phyloP scores from a whole-genome alignment of 2,797 vertebrate genomes.

The Sparus aurata region DNA sequence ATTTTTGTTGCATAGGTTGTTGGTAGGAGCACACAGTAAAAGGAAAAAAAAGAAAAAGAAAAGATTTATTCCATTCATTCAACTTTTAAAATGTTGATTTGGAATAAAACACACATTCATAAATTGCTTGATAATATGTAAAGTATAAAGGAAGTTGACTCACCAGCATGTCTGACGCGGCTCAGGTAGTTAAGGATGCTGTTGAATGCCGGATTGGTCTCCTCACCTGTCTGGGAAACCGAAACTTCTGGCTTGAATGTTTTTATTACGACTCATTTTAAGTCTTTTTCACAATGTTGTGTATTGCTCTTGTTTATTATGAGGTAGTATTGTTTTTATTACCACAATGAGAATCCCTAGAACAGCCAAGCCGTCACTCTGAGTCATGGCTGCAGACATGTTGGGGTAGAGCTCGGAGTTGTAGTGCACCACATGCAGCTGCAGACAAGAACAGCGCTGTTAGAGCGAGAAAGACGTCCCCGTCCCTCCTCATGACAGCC shows the following conservation, averaged over 20 bases:
- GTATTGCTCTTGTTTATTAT: no score
- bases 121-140: neutral
- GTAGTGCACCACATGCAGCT: constrained; percentile 95
- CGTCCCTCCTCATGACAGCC: constrained; percentile 11
- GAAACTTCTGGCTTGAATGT: constrained; percentile 34
- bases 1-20: neutral
- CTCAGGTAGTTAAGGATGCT: constrained; percentile 89
- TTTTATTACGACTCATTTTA: neutral
- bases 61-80: neutral
- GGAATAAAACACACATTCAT: neutral
- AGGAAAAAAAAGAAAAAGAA: neutral
- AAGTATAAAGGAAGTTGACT: constrained; percentile 17
- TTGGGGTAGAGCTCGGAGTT: constrained; percentile 88
- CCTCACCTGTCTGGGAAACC: constrained; percentile 85
- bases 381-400: constrained; percentile 84
- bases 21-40: no score
- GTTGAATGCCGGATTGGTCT: constrained; percentile 86
- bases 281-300: neutral
- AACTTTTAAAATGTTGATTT: neutral
- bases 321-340: constrained; percentile 10
- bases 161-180: constrained; percentile 89
- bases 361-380: constrained; percentile 89
- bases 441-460: constrained; percentile 43
- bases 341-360: constrained; percentile 93
- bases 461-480: neutral